Percentiles rank a stretch among this genome's conserved stretches.
These are phyloP conservation scores for Axinella damicornis DNA, from an alignment of 37 sponge, comb jelly and placozoan species.

Conservation along the genomic window DNA sequence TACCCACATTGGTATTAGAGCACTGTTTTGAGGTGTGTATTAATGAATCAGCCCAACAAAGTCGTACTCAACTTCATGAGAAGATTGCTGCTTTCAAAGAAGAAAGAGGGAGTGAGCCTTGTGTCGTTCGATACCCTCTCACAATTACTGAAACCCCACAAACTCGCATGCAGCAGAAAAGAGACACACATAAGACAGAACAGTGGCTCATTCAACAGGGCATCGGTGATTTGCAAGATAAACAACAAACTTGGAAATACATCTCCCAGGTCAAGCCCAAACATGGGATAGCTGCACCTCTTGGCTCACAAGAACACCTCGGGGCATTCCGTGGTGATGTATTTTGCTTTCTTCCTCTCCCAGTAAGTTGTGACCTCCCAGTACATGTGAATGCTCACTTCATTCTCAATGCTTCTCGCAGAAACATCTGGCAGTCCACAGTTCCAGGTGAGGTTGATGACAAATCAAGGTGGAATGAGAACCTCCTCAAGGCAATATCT, in stretches of 20 bases:
- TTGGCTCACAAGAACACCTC: background rate
- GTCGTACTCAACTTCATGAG: background rate
- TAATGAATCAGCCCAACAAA: background rate
- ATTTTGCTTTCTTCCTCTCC: constrained; percentile 84
- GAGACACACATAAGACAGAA: background rate
- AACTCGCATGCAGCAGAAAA: no score
- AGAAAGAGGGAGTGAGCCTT: constrained; percentile 3
- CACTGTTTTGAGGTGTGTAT: background rate
- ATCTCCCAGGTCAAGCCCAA: constrained; percentile 44
- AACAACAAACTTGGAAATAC: constrained; percentile 40
- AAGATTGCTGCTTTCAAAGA: constrained; percentile 4
- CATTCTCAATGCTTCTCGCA: constrained; percentile 58
- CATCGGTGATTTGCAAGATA: constrained; percentile 51
- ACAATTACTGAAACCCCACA: constrained; percentile 1
- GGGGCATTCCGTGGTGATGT: constrained; percentile 24
- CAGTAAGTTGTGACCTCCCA: constrained; percentile 49
- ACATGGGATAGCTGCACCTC: constrained; percentile 74
- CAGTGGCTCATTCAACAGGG: constrained; percentile 78
- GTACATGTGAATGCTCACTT: constrained; percentile 87
- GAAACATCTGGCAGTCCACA: constrained; percentile 62
- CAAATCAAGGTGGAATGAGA: constrained; percentile 62
- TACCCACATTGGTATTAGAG: no score
- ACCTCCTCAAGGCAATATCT: constrained; percentile 52
- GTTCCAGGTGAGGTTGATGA: constrained; percentile 32
- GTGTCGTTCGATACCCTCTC: constrained; percentile 11